A percentile compares a stretch with the other conserved stretches of the same genome.
Conservation (phyloP, 2,888 invertebrate species). For the Frankliniella fusca region DNA sequence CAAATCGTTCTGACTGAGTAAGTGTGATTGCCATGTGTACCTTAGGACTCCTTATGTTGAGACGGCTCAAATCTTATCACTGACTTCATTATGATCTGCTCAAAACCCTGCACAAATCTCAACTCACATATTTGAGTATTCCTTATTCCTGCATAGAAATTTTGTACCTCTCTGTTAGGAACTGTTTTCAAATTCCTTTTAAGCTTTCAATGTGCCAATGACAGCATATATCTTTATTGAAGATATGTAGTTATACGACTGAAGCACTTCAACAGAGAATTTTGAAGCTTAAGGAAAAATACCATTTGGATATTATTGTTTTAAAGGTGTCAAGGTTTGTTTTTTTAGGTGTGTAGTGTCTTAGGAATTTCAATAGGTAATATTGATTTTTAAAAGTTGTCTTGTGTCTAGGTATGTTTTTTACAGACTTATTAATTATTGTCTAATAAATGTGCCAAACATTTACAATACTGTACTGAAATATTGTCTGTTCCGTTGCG, state of each 20-base stretch:
- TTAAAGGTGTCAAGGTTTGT: not conserved
- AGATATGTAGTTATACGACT: not conserved
- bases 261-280: not conserved
- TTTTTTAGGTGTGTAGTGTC: not conserved
- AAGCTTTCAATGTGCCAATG: not conserved
- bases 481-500: not conserved
- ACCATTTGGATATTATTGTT: not conserved
- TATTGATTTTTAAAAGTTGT: not conserved
- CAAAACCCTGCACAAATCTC: not conserved
- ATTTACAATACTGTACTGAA: slow-evolving; percentile 20
- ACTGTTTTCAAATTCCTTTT: not conserved
- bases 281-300: no score
- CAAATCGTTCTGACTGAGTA: slow-evolving; percentile 5
- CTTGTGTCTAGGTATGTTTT: slow-evolving; percentile 3
- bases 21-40: slow-evolving; percentile 2
- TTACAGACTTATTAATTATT: slow-evolving; percentile 11
- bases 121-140: not conserved
- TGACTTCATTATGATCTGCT: not conserved
- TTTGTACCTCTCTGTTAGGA: not conserved
- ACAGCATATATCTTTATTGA: not conserved
- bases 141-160: not conserved
- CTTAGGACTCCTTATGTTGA: not conserved
- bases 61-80: slow-evolving; percentile 19
- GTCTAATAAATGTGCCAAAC: slow-evolving; percentile 18
- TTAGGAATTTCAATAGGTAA: not conserved